Base-by-base conservation (phyloP, 2,888 invertebrate species). In the Trachelus troglodyta region DNA sequence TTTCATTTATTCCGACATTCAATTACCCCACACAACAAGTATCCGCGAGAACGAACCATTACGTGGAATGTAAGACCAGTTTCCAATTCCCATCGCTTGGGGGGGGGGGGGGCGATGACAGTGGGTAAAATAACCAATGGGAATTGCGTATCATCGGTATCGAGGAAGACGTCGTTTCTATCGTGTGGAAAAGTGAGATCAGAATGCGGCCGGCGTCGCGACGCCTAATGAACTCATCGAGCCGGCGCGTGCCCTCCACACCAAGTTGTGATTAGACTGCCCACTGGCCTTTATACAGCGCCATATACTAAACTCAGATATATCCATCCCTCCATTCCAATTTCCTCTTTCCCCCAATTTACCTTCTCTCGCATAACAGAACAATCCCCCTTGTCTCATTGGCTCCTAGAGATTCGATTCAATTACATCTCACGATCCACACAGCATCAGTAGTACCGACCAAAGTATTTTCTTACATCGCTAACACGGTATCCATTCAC, bases 201-300 rank as follows among this genome's bases (percentile, higher is more conserved):
- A 87, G 85, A 86, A 91, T 90, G 89, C 91, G 84, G 85, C 80
- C 79, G 84, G 88, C 89, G 89, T 90, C 86, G 83, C 82, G 82
- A 83, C 88, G 89, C 88, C 89, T 91, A 90, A 91, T 90, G 90
- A 90, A 88, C 89, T 87, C 88, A 90, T 91, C 89, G 88, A 85
- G 78, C 77, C 81, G 86, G 88, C 87, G 89, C 90, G 90, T 90
- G 91, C 88, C 87, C 86, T 85, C 75, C 31, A 73, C 40, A 73
- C 74, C 73, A 33, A 31, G 76, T 73, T 74, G 74, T 76, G 79
- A 79, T 79, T 79, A 79, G 79, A 79, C 79, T 74, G 79, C 76
- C 76, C 79, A 35, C 15, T 68, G 40, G 75, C 75, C 33, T 56
- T 75, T 75, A 75, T 75, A 30, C 56, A 68, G 12, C 23, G 4